A percentile compares a stretch with the other conserved stretches of the same genome.
Conservation (phyloP, 2,113 vertebrate genomes). For the Pelvicachromis taeniatus region DNA sequence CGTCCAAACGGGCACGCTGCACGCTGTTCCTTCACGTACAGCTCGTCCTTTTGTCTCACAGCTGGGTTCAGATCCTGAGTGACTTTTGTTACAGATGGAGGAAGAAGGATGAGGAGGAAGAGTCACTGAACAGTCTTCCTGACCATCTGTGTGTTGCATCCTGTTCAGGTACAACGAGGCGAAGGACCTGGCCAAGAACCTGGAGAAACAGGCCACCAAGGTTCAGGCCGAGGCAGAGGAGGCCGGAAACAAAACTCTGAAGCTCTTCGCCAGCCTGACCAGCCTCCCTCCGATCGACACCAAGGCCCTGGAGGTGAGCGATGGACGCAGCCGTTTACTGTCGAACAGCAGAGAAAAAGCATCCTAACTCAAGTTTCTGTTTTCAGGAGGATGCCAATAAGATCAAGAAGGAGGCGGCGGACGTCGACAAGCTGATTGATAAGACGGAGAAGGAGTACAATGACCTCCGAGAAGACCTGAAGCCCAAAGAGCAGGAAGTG, state of each 20-base stretch:
- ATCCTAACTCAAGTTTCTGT: neutral
- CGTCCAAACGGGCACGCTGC: neutral
- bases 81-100: neutral
- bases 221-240: conserved; percentile 86
- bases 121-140: neutral
- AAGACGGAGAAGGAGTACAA: conserved; percentile 89
- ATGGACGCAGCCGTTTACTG: rapidly evolving
- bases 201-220: conserved; percentile 88
- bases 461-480: conserved; percentile 89
- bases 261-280: conserved; percentile 90
- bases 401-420: conserved; percentile 90
- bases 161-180: conserved; percentile 84
- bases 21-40: neutral
- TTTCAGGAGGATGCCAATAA: conserved; percentile 85
- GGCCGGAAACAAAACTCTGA: conserved; percentile 84
- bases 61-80: neutral
- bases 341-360: rapidly evolving
- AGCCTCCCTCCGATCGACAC: conserved; percentile 82
- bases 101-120: neutral
- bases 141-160: neutral
- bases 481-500: conserved; percentile 86
- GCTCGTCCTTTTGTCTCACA: neutral
- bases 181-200: conserved; percentile 85
- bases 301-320: conserved; percentile 79
- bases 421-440: conserved; percentile 87